Base-by-base conservation (phyloP, 2,888 invertebrate species). In the Lepidochrysops patricia region DNA sequence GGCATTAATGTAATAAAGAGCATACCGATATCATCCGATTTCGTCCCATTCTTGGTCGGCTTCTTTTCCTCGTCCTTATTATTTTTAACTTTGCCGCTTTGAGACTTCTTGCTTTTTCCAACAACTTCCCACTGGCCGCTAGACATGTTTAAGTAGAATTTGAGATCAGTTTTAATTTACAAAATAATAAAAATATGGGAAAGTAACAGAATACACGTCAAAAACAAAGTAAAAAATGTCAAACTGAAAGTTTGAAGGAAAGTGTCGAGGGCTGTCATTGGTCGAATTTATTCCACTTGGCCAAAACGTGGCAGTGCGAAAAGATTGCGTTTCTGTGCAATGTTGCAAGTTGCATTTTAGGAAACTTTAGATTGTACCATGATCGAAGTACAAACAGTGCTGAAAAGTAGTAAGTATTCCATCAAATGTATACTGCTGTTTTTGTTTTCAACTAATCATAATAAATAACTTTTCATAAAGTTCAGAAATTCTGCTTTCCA, bases 11-110 rank as follows among this genome's bases (percentile, higher is more conserved):
- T n/a, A 34, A 32, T 60, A 61, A 57, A 64, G 66, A 91, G 54
- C 94, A 91, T 85, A 95, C 95, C 84, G 73, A 94, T 91, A 80
- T 95, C 95, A 75, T 95, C 94, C 65, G 94, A 88, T 89, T 94
- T 94, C 26, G 93, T 92, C 57, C 90, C 91, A 80, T 91, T 92
- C 76, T 92, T 91, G 60, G 84, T 77, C 60, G 90, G 82, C 72
- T 91, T 92, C 75, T 92, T 92, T 67, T 90, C 92, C 56, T 93
- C 92, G 66, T 93, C 93, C 52, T 89, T 90, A 52, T 69, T 61
- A 62, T 61, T 77, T 77, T 87, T 88, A 49, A 84, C 77, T 68
- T 90, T 89, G 64, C 81, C 82, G 86, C 90, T 77, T 84, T 92
- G 86, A 49, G 85, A 78, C 73, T 89, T 89, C 75, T 93, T 94